Evolutionary conservation across 2,113 vertebrate genomes (phyloP).

Genomic region (Rhinolophus ferrumequinum): DNA sequence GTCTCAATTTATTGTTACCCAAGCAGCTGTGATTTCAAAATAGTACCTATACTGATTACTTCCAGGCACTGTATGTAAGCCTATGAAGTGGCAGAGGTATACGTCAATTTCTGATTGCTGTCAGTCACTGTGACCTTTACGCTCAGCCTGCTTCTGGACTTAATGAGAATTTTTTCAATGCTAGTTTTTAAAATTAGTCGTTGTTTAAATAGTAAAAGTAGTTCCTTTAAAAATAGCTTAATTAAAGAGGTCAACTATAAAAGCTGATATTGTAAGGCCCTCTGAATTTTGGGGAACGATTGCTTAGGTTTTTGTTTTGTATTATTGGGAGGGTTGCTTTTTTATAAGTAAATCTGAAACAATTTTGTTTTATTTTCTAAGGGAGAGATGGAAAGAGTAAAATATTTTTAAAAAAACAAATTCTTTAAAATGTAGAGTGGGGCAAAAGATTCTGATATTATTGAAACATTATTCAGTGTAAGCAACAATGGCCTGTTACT

Average conservation of each 20-base stretch:
- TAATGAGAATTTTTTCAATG: constrained; percentile 16
- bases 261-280: constrained; percentile 17
- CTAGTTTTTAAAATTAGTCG: constrained; percentile 53
- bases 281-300: neutral
- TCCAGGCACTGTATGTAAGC: neutral
- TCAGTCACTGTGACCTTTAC: neutral
- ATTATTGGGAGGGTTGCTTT: neutral
- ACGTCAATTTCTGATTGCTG: neutral
- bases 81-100: neutral
- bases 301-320: neutral
- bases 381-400: neutral
- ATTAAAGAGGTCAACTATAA: neutral
- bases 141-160: neutral
- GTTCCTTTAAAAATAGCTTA: constrained; percentile 39
- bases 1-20: constrained; percentile 27
- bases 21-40: neutral
- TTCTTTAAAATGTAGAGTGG: neutral
- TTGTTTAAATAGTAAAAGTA: constrained; percentile 49
- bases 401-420: constrained; percentile 25
- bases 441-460: neutral
- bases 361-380: neutral
- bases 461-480: constrained; percentile 4
- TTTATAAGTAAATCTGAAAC: constrained; percentile 32
- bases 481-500: neutral
- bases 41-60: neutral